A percentile compares a stretch with the other conserved stretches of the same genome.
phyloP scores from a whole-genome alignment of 2,113 vertebrate genomes.

The Cyanoramphus novaezelandiae region DNA sequence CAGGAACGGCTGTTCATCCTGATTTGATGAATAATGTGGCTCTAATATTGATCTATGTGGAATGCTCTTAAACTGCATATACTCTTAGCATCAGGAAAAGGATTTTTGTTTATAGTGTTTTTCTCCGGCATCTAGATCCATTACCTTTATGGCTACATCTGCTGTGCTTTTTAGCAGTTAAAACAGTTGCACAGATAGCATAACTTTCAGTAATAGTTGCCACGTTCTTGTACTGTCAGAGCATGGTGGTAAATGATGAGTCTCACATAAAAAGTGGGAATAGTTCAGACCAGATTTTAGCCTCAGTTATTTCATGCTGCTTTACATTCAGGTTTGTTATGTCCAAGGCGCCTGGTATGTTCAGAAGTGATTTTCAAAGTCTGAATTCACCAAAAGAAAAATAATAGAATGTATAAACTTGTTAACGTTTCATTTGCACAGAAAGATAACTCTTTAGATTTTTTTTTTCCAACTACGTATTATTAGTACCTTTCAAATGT shows the following conservation, averaged over 20 bases:
- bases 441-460: neutral
- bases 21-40: neutral
- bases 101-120: rapidly evolving
- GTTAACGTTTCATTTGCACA: neutral
- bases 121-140: neutral
- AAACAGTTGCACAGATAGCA: neutral
- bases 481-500: neutral
- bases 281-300: neutral
- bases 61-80: neutral
- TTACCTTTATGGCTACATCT: neutral
- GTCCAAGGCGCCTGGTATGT: neutral
- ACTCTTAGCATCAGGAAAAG: neutral
- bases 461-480: neutral
- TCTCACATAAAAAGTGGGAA: neutral
- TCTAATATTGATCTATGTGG: neutral
- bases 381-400: neutral
- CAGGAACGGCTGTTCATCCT: neutral
- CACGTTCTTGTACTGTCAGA: neutral
- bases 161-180: neutral
- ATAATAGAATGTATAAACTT: neutral
- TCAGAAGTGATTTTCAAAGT: neutral
- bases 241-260: neutral
- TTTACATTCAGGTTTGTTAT: neutral
- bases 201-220: neutral
- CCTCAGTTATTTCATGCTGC: neutral